phyloP scores from a whole-genome alignment of 2,797 vertebrate genomes.

The Oophaga sylvatica region DNA sequence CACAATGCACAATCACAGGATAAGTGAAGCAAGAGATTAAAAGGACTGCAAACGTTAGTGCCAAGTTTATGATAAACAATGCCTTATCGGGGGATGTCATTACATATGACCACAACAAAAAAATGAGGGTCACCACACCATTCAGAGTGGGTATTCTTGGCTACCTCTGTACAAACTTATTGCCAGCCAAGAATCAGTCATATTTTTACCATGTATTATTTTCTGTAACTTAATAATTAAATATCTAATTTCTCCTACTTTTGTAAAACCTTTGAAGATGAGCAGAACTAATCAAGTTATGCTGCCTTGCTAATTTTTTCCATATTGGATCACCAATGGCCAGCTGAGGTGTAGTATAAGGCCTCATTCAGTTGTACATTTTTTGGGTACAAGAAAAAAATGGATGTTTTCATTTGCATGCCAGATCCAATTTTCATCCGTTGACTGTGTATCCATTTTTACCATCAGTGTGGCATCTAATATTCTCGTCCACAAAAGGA shows the following conservation, averaged over 20 bases:
- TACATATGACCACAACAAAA: not conserved
- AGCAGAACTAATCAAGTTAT: not conserved
- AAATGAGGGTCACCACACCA: not conserved
- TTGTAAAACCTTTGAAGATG: no score
- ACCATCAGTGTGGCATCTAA: no score
- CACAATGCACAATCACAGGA: constrained; percentile 57
- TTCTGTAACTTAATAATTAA: not conserved
- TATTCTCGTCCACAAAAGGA: no score
- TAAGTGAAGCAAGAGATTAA: constrained; percentile 8
- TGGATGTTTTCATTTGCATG: no score
- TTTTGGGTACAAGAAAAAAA: no score
- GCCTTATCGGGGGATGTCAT: not conserved
- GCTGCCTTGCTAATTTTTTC: not conserved
- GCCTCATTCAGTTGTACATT: no score
- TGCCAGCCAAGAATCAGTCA: not conserved
- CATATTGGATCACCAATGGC: no score
- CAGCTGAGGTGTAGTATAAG: no score
- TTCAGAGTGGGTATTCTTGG: not conserved
- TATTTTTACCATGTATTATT: not conserved
- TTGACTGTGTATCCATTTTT: no score
- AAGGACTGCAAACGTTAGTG: not conserved
- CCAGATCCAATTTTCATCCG: no score
- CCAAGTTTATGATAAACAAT: constrained; percentile 22
- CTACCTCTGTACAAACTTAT: not conserved
- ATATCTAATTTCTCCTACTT: not conserved